Percentiles rank a stretch among this genome's conserved stretches.
Evolutionary conservation across 2,888 invertebrate species (phyloP).

Genomic region (Axea sp.): DNA sequence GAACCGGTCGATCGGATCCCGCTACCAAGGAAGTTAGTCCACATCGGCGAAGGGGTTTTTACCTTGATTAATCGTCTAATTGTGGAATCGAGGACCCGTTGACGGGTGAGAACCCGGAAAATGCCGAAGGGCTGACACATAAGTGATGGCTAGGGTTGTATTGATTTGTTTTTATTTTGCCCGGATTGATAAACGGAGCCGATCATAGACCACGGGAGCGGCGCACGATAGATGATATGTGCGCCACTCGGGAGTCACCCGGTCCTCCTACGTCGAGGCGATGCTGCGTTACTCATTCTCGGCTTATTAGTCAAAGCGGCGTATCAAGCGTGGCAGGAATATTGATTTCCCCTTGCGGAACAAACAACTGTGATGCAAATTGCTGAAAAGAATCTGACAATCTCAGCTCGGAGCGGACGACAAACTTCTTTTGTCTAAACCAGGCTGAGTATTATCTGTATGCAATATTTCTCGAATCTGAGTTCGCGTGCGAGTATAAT

Average conservation of each 20-base stretch:
- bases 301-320: conserved; percentile 35
- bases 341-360: conserved; percentile 57
- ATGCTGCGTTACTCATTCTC: conserved; percentile 17
- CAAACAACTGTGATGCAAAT: conserved; percentile 49
- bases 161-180: conserved; percentile 72
- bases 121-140: conserved; percentile 27
- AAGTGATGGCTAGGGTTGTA: conserved; percentile 56
- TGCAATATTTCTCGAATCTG: background rate
- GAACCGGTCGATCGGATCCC: conserved; percentile 47
- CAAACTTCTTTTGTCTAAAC: background rate
- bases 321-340: conserved; percentile 45
- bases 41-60: conserved; percentile 4
- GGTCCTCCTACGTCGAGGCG: conserved; percentile 5
- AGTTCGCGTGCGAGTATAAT: conserved; percentile 12
- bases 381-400: conserved; percentile 7
- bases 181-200: conserved; percentile 41
- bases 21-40: conserved; percentile 14
- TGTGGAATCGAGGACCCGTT: background rate
- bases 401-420: background rate
- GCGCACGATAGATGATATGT: conserved; percentile 6
- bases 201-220: conserved; percentile 50
- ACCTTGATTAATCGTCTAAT: conserved; percentile 1
- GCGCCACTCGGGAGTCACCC: conserved; percentile 3
- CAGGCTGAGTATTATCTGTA: background rate
- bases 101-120: background rate